Percentiles rank a stretch among this genome's conserved stretches.
Conservation (phyloP, 1,140 invertebrate species). For the Drosophila sucinea region DNA sequence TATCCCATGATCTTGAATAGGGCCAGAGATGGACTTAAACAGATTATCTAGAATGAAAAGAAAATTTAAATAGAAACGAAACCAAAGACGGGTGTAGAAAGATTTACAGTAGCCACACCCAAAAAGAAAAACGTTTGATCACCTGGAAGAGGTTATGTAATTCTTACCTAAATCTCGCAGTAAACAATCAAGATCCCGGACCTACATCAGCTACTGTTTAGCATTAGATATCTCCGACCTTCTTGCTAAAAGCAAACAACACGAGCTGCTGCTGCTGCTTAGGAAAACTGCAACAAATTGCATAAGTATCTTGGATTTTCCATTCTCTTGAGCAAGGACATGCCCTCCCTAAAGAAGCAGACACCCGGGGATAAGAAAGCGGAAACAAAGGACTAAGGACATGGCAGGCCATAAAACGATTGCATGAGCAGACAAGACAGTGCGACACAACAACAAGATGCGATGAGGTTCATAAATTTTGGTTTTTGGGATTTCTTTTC, state of each 20-base stretch:
- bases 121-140: not conserved
- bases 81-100: not conserved
- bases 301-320: constrained; percentile 63
- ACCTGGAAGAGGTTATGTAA: constrained; percentile 51
- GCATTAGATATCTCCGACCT: constrained; percentile 15
- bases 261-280: constrained; percentile 14
- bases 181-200: not conserved
- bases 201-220: constrained; percentile 54
- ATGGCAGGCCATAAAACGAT: constrained; percentile 65
- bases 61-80: not conserved
- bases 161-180: constrained; percentile 33
- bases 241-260: constrained; percentile 51
- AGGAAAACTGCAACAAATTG: constrained; percentile 73
- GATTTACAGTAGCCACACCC: constrained; percentile 9
- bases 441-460: constrained; percentile 5
- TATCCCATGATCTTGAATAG: not conserved
- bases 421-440: constrained; percentile 24
- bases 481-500: constrained; percentile 48
- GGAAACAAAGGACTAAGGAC: constrained; percentile 36
- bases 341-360: constrained; percentile 54
- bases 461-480: constrained; percentile 64
- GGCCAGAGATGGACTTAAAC: not conserved
- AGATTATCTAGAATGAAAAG: not conserved
- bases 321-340: constrained; percentile 51
- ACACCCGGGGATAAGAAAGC: constrained; percentile 45